Conservation (phyloP, 2,113 vertebrate species). For the Poecile atricapillus region DNA sequence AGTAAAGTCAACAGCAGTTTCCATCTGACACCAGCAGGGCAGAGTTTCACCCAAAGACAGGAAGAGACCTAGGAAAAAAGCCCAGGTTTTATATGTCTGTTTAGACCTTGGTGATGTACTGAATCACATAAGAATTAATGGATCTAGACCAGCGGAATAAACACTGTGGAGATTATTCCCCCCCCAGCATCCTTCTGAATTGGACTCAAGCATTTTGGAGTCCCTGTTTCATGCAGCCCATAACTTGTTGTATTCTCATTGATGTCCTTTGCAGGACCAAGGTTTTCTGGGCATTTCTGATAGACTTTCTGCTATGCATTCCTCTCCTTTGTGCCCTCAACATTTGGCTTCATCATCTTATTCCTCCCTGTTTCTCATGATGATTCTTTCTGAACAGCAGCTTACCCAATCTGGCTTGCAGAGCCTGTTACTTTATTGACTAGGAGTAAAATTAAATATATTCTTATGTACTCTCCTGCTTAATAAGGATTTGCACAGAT, state of each 20-base stretch:
- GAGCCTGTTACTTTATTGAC: neutral
- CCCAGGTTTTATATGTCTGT: neutral
- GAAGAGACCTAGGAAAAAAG: neutral
- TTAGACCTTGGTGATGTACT: neutral
- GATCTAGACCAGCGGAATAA: neutral
- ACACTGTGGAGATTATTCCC: neutral
- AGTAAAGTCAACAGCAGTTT: neutral
- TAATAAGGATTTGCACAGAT: slow-evolving; percentile 21
- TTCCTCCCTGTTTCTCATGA: neutral
- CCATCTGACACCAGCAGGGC: neutral
- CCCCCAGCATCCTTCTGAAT: neutral
- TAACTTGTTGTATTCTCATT: neutral
- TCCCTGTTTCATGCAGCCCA: neutral
- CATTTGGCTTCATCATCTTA: neutral
- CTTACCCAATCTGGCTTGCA: neutral
- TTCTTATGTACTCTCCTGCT: slow-evolving; percentile 27
- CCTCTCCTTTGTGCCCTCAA: neutral
- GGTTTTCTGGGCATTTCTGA: neutral
- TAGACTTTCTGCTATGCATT: neutral
- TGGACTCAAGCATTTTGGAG: neutral
- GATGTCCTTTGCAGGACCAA: neutral
- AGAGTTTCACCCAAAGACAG: neutral
- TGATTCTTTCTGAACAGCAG: neutral
- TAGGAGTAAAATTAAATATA: slow-evolving; percentile 19
- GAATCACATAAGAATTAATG: neutral